Evolutionary conservation across 53 echinoderm and acorn worm genomes (phyloP), one percentile per base, ranked within the genome.

Genomic region (Paracentrotus lividus): DNA sequence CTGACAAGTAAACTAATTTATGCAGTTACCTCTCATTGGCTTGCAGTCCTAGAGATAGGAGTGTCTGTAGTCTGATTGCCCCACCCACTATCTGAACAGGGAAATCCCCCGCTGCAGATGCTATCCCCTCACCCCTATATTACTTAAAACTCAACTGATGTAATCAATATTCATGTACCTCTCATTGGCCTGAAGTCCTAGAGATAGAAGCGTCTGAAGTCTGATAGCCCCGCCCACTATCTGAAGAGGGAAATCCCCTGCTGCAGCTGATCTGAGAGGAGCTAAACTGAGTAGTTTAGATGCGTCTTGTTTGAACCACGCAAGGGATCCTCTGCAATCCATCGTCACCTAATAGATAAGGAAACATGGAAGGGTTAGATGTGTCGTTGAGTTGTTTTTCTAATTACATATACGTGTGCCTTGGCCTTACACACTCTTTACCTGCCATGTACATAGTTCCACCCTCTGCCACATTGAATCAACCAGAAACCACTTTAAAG

Each of bases 21-120:
- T n/a, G n/a, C n/a, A n/a, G n/a, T n/a, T 49, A 93, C 93, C 93
- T 93, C 24, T 93, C 93, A 42, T 36, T 40, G 13, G 67, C 27
- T 33, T 47, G 86, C 10, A 93, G 66, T 9, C 93, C 93, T 4
- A 93, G 61, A 6, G 47, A n/a, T 0, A 93, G 72, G 23, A 93
- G 85, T 5, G 86, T 45, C 34, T 93, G 85, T 21, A 93, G 86
- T 44, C 93, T 15, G 60, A 93, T 60, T 13, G 93, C 66, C 86
- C 56, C 67, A 15, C 86, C 66, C 67, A 85, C 23, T 27, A 5
- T 93, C 43, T 56, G 81, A 36, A 93, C 45, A 29, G 91, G 69
- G 91, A 90, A 90, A 51, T 90, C 75, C 69, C 91, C 91, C 26
- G 91, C 69, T 10, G 91, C 91, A 32, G 91, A 72, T 72, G 91